Evolutionary conservation across 1,140 invertebrate species (phyloP).

Genomic region (Conopomorpha cramerella): DNA sequence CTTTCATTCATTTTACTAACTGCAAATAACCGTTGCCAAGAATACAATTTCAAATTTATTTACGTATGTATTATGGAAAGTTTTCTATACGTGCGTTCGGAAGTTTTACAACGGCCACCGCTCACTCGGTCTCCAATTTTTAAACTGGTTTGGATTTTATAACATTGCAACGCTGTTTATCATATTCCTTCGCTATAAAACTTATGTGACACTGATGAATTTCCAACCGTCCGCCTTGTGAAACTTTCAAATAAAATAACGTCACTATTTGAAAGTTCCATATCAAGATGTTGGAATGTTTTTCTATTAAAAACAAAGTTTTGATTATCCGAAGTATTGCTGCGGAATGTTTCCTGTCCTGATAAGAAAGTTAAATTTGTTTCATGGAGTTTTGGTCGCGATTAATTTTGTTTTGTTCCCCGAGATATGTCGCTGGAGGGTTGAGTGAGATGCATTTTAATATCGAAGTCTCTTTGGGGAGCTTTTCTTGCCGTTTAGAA

Average conservation of each 20-base stretch:
- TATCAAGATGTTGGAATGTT: too few species aligned
- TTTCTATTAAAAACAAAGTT: background rate
- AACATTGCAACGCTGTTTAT: slow-evolving; percentile 34
- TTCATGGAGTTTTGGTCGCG: background rate
- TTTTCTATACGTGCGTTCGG: too few species aligned
- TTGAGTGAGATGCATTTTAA: too few species aligned
- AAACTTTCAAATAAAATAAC: slow-evolving; percentile 8
- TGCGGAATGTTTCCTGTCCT: background rate
- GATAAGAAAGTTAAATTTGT: background rate
- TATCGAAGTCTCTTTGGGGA: too few species aligned
- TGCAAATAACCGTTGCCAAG: slow-evolving; percentile 38
- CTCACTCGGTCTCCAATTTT: too few species aligned
- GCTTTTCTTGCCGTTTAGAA: too few species aligned
- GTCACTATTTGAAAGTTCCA: background rate
- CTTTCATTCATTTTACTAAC: slow-evolving; percentile 48
- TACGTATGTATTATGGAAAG: too few species aligned
- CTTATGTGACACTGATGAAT: slow-evolving; percentile 50
- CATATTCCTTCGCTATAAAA: slow-evolving; percentile 47
- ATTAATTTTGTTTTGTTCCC: too few species aligned
- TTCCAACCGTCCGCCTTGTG: slow-evolving; percentile 28
- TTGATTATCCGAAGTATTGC: background rate
- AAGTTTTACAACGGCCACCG: background rate
- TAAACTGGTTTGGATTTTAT: slow-evolving; percentile 18
- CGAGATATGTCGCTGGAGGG: too few species aligned
- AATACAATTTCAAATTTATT: slow-evolving; percentile 52